phyloP scores from a whole-genome alignment of 2,888 invertebrate genomes.

The Drosophila suboccidentalis region DNA sequence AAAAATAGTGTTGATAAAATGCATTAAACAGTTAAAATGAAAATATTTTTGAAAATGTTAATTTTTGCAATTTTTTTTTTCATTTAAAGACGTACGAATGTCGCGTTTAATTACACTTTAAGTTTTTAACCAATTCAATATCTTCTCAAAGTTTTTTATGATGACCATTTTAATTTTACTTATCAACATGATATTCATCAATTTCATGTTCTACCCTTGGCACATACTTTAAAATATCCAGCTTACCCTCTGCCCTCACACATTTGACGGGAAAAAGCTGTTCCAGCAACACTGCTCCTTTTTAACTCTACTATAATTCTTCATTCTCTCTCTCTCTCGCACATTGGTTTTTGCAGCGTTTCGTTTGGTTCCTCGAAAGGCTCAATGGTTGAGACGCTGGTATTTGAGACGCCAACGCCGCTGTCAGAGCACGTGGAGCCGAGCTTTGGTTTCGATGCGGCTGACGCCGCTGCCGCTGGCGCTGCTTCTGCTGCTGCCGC shows the following conservation, averaged over 20 bases:
- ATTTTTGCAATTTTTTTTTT: too few species aligned
- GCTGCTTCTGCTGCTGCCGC: slow-evolving; percentile 44
- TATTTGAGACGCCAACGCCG: slow-evolving; percentile 92
- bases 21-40: too few species aligned
- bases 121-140: too few species aligned
- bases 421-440: slow-evolving; percentile 87
- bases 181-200: too few species aligned
- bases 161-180: too few species aligned
- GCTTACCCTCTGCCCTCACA: too few species aligned
- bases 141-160: too few species aligned
- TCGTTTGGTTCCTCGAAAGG: slow-evolving; percentile 97
- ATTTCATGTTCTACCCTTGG: too few species aligned
- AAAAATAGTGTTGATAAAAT: too few species aligned
- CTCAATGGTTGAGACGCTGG: slow-evolving; percentile 97
- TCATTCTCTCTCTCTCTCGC: slow-evolving; percentile 36
- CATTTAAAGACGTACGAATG: too few species aligned
- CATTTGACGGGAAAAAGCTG: neutral
- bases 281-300: neutral
- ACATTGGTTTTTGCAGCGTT: slow-evolving; percentile 88
- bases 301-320: neutral
- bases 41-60: too few species aligned
- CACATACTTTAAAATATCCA: neutral
- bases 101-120: too few species aligned
- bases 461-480: slow-evolving; percentile 38
- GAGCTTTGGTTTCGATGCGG: slow-evolving; percentile 83